Percentiles rank a stretch among this genome's conserved stretches.
These are phyloP conservation scores for Dromaius novaehollandiae DNA, from an alignment of 2,113 vertebrate species.

Conservation along the genomic window DNA sequence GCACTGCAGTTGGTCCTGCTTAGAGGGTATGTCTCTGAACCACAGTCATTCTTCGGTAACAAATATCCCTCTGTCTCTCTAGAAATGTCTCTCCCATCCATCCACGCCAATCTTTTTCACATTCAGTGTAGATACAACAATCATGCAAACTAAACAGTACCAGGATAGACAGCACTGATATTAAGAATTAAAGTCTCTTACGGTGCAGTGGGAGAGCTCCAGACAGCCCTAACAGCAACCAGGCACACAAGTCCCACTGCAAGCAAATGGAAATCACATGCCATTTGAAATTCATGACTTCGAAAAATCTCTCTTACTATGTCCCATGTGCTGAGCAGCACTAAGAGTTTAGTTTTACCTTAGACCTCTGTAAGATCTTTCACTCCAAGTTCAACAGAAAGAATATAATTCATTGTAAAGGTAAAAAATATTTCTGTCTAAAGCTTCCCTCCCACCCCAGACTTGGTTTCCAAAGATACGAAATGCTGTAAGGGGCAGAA, in stretches of 20 bases:
- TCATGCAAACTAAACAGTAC: too few species aligned
- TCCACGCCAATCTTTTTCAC: background rate
- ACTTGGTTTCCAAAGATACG: background rate
- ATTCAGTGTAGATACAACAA: background rate
- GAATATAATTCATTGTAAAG: background rate
- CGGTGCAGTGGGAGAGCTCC: background rate
- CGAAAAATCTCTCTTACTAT: background rate
- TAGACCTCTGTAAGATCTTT: background rate
- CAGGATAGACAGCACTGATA: background rate
- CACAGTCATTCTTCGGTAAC: background rate
- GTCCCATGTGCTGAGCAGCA: background rate
- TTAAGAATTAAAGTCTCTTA: background rate
- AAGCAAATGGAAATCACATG: background rate
- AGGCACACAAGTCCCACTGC: background rate
- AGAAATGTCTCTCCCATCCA: too few species aligned
- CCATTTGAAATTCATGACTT: too few species aligned
- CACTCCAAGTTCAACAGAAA: background rate
- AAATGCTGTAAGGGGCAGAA: background rate
- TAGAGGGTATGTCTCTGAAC: background rate
- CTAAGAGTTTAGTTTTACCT: background rate
- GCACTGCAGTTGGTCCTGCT: background rate
- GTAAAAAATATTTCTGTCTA: background rate
- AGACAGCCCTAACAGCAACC: background rate
- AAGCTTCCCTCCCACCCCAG: background rate
- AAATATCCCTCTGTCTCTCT: background rate